phyloP scores from a whole-genome alignment of 2,113 vertebrate species.

The Boleophthalmus pectinirostris region DNA sequence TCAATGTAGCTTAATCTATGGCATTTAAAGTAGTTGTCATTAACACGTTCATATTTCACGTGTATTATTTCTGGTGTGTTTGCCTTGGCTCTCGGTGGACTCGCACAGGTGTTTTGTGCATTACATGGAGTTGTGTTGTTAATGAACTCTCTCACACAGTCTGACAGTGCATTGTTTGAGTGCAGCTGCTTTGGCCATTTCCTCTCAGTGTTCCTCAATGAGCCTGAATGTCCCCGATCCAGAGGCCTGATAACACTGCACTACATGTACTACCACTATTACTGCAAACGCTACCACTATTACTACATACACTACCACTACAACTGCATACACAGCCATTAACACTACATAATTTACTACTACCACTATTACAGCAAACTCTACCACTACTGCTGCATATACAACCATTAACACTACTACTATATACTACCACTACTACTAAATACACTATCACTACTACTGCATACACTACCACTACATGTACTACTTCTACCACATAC shows the following conservation, averaged over 20 bases:
- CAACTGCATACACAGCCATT: no score
- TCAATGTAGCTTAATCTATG: not conserved
- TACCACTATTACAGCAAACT: no score
- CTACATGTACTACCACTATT: no score
- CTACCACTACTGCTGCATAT: no score
- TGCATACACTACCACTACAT: no score
- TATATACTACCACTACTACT: no score
- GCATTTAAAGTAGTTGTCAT: not conserved
- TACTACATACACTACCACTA: no score
- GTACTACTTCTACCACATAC: no score
- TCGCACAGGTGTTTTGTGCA: constrained; percentile 11
- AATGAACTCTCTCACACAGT: constrained; percentile 26
- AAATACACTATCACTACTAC: no score
- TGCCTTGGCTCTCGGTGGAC: not conserved
- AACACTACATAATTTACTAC: no score
- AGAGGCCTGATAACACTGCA: not conserved
- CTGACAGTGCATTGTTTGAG: constrained; percentile 44
- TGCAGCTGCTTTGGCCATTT: constrained; percentile 46
- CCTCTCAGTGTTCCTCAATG: constrained; percentile 29
- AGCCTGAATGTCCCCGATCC: constrained; percentile 14
- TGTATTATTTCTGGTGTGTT: not conserved
- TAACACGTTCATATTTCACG: not conserved
- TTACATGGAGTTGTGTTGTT: constrained; percentile 25
- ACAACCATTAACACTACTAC: no score
- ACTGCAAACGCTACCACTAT: no score